phyloP scores from a whole-genome alignment of 2,797 vertebrate species.

The Spinibarbus caldwelli region DNA sequence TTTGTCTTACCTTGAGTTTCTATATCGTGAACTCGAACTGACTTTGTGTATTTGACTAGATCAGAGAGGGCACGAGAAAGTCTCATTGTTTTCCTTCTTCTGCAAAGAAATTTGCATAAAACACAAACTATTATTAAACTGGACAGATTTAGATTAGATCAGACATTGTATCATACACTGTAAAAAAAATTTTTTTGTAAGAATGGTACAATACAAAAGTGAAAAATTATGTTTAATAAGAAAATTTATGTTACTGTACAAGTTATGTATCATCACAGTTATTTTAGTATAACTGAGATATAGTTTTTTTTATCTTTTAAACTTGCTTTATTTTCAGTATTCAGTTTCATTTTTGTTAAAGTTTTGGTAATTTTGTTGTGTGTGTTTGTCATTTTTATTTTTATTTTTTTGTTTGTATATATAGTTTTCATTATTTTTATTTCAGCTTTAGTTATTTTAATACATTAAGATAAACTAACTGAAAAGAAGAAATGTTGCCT shows the following conservation, averaged over 20 bases:
- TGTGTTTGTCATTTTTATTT: neutral
- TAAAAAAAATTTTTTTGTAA: neutral
- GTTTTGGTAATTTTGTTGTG: neutral
- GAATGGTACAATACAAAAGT: neutral
- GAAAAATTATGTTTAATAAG: neutral
- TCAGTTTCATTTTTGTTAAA: neutral
- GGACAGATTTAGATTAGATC: neutral
- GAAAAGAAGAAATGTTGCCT: neutral
- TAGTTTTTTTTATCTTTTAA: neutral
- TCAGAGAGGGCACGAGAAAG: conserved; percentile 92
- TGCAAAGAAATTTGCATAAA: conserved; percentile 57
- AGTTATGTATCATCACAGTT: neutral
- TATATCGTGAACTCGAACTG: conserved; percentile 91
- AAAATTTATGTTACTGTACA: neutral
- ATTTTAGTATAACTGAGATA: neutral
- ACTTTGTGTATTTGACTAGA: conserved; percentile 96
- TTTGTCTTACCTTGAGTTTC: conserved; percentile 84
- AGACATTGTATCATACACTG: neutral
- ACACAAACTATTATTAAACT: neutral
- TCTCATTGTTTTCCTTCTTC: conserved; percentile 95
- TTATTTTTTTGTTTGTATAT: too few relatives aligned
- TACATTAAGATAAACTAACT: neutral
- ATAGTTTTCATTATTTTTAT: neutral
- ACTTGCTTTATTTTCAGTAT: neutral
- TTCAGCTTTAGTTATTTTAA: neutral